Evolutionary conservation across 2,888 invertebrate genomes (phyloP), one percentile per base, ranked within the genome.

Genomic region (Pyralis farinalis): DNA sequence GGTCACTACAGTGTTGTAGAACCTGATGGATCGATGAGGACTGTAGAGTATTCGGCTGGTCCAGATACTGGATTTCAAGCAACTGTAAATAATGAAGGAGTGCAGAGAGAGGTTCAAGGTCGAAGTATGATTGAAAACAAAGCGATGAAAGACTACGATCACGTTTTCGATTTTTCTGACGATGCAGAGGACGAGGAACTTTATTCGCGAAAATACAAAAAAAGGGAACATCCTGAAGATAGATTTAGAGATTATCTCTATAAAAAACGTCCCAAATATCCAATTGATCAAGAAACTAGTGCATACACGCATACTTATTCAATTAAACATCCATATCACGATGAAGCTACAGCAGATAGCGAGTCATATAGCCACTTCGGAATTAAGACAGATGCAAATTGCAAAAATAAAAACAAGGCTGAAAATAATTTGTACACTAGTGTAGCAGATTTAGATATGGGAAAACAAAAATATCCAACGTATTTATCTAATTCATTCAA

Each of bases 1-100:
- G 90, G 92, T 60, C 91, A 91, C 64, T 94, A 94, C 65, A 93
- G 93, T 55, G 81, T 94, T 11, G 66, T 94, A 35, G 93, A 93
- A 68, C 91, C 93, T 27, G 93, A 93, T 60, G 93, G 94, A 34
- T 88, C 91, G 34, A 80, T 91, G 44, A 82, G 92, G 54, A 86
- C 90, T 28, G 92, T 92, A 16, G 90, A 92, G 53, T 92, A 92
- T 63, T 90, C 91, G 16, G 90, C 92, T 11, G 91, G 91, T 40
- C 90, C 91, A 7, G 80, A 89, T 37, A 80, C 75, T 35, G 92
- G 91, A 20, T 92, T 92, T 50, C 90, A 89, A 54, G 91, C 91
- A 12, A 77, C 89, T 7, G 91, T 92, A 1, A 91, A 91, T 51
- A 91, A 84, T 51, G 84, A 86, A 43, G 88, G 77, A n/a, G 67